Evolutionary conservation across 2,113 vertebrate species (phyloP), one percentile per base, ranked within the genome.

Genomic region (Caranx ignobilis): DNA sequence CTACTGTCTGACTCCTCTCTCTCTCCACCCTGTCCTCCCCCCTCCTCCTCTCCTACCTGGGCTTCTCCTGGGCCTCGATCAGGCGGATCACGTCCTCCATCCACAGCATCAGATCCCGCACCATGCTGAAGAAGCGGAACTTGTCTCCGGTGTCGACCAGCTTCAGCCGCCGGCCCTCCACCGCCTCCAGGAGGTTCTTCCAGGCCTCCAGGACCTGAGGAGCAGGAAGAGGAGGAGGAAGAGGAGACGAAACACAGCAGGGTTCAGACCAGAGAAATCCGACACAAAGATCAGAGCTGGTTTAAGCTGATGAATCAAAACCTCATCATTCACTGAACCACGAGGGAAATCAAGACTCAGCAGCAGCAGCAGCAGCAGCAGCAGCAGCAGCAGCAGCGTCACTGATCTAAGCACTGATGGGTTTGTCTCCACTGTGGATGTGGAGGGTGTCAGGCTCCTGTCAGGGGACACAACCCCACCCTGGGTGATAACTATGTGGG

Each of bases 101-200:
- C 98, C 98, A 99, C 41, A 99, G 96, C 98, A 99, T 99, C 89
- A 99, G 97, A 84, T 99, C 98, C 0, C 98, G 96, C 75, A 99
- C 98, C 97, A 99, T 95, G 94, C 97, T 99, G 94, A 99, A 98
- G 94, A 99, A 99, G 61, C 98, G 98, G 96, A 99, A 99, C 91
- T 99, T 99, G 95, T 99, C 98, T 54, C 96, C 98, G 0, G 98
- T 99, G 84, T 99, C 98, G 3, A 96, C 93, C 85, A 99, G 95
- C 52, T 96, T 95, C 0, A 95, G 93, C 75, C 98, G 92, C 31
- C 98, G 96, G 11, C 96, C 97, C 86, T 99, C 98, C 0, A 94
- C 98, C 34, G 98, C 96, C 15, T 98, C 98, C 90, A 99, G 84
- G 62, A 99, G 96, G 2, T 95, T 91, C 87, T 97, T 97, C 98